phyloP scores from a whole-genome alignment of 2,797 vertebrate species.

The Sebastes miniatus region DNA sequence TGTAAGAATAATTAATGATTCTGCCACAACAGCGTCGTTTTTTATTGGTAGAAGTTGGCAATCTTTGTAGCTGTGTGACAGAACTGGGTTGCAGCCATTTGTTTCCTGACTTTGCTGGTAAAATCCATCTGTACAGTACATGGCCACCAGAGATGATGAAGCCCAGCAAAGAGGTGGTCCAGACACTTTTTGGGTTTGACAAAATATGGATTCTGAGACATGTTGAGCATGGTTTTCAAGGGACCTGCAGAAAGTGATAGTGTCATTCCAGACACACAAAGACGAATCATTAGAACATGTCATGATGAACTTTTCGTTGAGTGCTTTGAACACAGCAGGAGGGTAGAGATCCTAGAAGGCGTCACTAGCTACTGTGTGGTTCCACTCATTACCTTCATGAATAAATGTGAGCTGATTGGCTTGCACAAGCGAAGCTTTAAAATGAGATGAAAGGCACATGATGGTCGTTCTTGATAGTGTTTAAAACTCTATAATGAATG shows the following conservation, averaged over 20 bases:
- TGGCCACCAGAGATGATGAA: slow-evolving; percentile 25
- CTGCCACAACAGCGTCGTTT: neutral
- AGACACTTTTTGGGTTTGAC: slow-evolving; percentile 3
- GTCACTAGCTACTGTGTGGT: neutral
- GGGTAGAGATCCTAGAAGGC: neutral
- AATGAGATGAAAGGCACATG: neutral
- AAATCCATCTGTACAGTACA: slow-evolving; percentile 19
- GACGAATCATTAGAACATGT: neutral
- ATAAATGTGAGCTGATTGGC: neutral
- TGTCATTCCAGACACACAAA: neutral
- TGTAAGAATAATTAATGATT: neutral
- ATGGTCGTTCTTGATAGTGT: neutral
- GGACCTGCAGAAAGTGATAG: neutral
- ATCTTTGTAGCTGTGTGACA: slow-evolving; percentile 19
- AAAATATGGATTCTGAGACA: neutral
- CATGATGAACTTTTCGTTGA: neutral
- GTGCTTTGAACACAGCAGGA: neutral
- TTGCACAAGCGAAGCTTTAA: neutral
- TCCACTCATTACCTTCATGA: neutral
- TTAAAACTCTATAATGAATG: neutral
- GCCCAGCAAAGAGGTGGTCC: neutral
- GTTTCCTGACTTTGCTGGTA: slow-evolving; percentile 17
- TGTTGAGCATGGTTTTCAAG: neutral
- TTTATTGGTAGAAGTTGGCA: slow-evolving; percentile 10
- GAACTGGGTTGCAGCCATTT: slow-evolving; percentile 39